phyloP scores from a whole-genome alignment of 2,888 invertebrate genomes.

The Callyntrura sp. region DNA sequence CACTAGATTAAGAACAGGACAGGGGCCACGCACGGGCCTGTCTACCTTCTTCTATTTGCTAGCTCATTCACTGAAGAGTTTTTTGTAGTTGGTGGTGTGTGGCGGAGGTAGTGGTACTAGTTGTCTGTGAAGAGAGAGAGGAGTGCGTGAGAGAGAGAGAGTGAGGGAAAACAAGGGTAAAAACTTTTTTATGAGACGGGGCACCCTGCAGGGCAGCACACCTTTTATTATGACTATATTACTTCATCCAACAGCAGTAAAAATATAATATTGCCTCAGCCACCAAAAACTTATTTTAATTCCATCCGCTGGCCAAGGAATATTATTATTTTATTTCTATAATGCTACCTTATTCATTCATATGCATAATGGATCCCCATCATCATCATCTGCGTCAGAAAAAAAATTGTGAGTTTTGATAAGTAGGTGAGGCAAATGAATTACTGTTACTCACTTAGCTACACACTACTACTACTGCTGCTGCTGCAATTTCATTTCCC shows the following conservation, averaged over 20 bases:
- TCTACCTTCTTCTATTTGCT: conserved; percentile 19
- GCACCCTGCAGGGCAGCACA: conserved; percentile 75
- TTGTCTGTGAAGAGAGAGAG: background rate
- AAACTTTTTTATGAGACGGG: conserved; percentile 61
- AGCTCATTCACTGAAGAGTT: conserved; percentile 40
- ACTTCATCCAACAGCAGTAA: conserved; percentile 55
- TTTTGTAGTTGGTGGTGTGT: conserved; percentile 28
- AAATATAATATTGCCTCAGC: conserved; percentile 47
- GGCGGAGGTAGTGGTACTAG: conserved; percentile 5
- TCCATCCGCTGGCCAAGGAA: conserved; percentile 37
- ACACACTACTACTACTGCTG: no score
- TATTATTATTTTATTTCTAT: conserved; percentile 19
- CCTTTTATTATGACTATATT: conserved; percentile 76
- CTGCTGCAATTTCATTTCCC: no score
- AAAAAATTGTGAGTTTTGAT: background rate
- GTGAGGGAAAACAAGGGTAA: conserved; percentile 47
- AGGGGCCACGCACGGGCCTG: conserved; percentile 18
- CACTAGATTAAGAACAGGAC: conserved; percentile 24
- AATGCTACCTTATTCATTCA: background rate
- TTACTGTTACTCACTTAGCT: background rate
- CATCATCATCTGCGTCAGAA: conserved; percentile 7
- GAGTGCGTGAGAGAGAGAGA: background rate
- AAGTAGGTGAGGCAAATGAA: conserved; percentile 6
- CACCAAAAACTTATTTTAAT: conserved; percentile 35
- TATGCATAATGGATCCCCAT: conserved; percentile 10